A percentile compares a stretch with the other conserved stretches of the same genome.
These are phyloP conservation scores for Plagodis pulveraria DNA, from an alignment of 2,888 invertebrate species.

Conservation along the genomic window DNA sequence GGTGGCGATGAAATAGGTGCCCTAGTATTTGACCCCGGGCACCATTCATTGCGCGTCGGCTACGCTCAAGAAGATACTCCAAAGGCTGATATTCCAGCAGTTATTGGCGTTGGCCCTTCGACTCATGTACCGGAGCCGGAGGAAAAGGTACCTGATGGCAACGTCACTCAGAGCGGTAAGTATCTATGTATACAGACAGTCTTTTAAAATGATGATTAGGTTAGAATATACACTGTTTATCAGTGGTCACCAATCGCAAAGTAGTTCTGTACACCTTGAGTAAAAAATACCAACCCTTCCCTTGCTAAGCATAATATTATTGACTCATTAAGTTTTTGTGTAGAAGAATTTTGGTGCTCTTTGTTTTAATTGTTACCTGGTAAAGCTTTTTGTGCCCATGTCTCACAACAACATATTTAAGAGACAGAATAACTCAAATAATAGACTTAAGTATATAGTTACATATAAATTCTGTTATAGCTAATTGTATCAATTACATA, in stretches of 20 bases:
- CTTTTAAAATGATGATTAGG: not conserved
- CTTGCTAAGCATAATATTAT: too few species aligned
- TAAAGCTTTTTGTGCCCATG: too few species aligned
- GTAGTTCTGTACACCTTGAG: too few species aligned
- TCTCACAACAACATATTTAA: too few species aligned
- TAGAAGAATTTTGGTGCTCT: too few species aligned
- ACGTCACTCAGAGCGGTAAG: slow-evolving; percentile 85
- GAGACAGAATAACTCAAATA: too few species aligned
- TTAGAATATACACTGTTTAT: not conserved
- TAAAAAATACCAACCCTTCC: too few species aligned
- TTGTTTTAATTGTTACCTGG: too few species aligned
- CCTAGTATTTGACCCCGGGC: slow-evolving; percentile 96
- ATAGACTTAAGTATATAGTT: too few species aligned
- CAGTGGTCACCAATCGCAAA: not conserved
- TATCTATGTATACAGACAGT: not conserved
- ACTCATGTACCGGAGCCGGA: slow-evolving; percentile 90
- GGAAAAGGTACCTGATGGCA: slow-evolving; percentile 90
- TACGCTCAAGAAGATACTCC: slow-evolving; percentile 99
- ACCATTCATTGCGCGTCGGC: slow-evolving; percentile 92
- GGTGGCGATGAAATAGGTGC: slow-evolving; percentile 99
- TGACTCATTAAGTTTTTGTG: too few species aligned
- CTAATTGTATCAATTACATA: too few species aligned
- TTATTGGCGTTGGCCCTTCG: slow-evolving; percentile 93
- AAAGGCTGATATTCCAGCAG: slow-evolving; percentile 98
- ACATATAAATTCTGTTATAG: too few species aligned